Percentiles rank a stretch among this genome's conserved stretches.
These are phyloP conservation scores for Pristionchus arcanus DNA, from an alignment of 2,888 invertebrate genomes.

Conservation along the genomic window DNA sequence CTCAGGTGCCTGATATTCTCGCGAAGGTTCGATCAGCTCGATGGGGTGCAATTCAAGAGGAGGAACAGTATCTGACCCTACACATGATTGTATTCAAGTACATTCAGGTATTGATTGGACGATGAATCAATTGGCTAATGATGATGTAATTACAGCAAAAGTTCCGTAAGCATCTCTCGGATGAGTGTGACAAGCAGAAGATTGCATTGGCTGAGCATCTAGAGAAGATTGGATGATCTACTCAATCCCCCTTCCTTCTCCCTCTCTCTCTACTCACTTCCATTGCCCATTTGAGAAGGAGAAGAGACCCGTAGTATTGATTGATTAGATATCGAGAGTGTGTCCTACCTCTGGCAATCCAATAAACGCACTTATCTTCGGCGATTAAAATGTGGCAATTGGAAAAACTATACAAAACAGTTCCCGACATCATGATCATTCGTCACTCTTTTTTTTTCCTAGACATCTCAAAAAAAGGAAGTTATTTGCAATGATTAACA, in stretches of 20 bases:
- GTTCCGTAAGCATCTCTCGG: slow-evolving; percentile 29
- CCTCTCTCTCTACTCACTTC: not conserved
- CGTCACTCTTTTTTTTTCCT: no score
- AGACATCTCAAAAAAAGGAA: no score
- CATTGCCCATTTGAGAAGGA: not conserved
- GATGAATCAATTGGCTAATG: not conserved
- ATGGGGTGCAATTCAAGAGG: slow-evolving; percentile 36
- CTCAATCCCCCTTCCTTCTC: not conserved
- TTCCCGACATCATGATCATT: no score
- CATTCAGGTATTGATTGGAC: slow-evolving; percentile 25
- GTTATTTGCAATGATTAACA: no score
- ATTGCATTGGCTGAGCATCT: slow-evolving; percentile 28
- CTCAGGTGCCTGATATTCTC: slow-evolving; percentile 34
- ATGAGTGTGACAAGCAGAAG: slow-evolving; percentile 45
- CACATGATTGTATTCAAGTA: slow-evolving; percentile 45
- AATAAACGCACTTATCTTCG: slow-evolving; percentile 51
- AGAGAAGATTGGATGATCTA: slow-evolving; percentile 1
- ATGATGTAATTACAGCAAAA: slow-evolving; percentile 42
- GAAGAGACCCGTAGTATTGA: slow-evolving; percentile 16
- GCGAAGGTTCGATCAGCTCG: slow-evolving; percentile 14
- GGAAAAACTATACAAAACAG: no score
- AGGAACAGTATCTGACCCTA: slow-evolving; percentile 44
- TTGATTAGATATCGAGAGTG: slow-evolving; percentile 43
- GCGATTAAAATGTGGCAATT: not conserved
- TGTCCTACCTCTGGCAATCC: slow-evolving; percentile 40